These are phyloP conservation scores for Dryobates pubescens DNA, from an alignment of 2,797 vertebrate genomes.

Conservation along the genomic window DNA sequence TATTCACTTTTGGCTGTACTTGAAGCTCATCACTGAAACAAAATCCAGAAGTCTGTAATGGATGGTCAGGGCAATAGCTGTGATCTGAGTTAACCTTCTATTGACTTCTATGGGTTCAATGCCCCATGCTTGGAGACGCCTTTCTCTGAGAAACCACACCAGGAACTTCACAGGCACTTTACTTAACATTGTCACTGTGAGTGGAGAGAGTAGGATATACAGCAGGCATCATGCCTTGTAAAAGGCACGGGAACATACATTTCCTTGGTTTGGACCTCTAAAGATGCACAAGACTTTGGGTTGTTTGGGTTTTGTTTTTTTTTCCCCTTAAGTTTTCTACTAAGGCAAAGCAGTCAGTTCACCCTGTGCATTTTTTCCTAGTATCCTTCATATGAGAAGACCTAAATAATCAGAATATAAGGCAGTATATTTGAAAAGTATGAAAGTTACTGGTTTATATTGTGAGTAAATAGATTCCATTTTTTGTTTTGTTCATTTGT, in stretches of 20 bases:
- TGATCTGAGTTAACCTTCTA: slow-evolving; percentile 31
- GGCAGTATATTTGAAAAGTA: background rate
- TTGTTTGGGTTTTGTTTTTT: background rate
- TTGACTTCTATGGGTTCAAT: background rate
- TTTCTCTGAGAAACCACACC: background rate
- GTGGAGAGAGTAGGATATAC: background rate
- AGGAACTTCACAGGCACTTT: background rate
- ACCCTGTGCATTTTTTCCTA: background rate
- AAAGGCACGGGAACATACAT: background rate
- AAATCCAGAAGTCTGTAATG: slow-evolving; percentile 21
- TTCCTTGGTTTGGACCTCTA: background rate
- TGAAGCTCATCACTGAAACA: slow-evolving; percentile 52
- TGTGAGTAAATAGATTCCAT: background rate
- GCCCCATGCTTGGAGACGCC: fast-evolving
- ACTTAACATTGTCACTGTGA: fast-evolving
- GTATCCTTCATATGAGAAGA: background rate
- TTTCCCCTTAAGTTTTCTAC: background rate
- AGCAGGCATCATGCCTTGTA: background rate
- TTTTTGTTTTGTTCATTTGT: background rate
- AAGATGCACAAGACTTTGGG: background rate
- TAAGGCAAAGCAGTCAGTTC: background rate
- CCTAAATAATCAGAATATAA: background rate
- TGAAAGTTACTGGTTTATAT: background rate
- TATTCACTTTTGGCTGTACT: slow-evolving; percentile 48
- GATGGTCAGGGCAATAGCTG: background rate